Percentiles rank a stretch among this genome's conserved stretches.
phyloP scores from a whole-genome alignment of 1,140 invertebrate species.

The Grapholita molesta region DNA sequence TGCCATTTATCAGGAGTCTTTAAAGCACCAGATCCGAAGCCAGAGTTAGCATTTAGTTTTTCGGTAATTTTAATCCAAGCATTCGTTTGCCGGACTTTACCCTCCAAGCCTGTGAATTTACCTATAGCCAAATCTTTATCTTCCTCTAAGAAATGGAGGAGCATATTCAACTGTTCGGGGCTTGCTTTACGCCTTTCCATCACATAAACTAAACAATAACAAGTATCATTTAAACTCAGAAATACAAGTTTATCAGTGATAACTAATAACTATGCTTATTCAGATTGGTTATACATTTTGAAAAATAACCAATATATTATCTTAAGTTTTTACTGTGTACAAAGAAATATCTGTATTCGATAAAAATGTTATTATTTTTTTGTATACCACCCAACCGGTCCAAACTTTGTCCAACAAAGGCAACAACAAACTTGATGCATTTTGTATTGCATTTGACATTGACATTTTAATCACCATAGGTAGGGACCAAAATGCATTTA shows the following conservation, averaged over 20 bases:
- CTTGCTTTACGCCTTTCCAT: slow-evolving; percentile 55
- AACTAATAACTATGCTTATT: background rate
- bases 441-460: background rate
- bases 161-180: slow-evolving; percentile 49
- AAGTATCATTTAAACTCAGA: background rate
- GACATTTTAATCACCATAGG: too few species aligned
- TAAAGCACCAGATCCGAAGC: slow-evolving; percentile 48
- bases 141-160: slow-evolving; percentile 47
- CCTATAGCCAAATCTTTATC: slow-evolving; percentile 50
- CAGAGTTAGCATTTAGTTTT: slow-evolving; percentile 48
- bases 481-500: background rate
- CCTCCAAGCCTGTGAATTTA: slow-evolving; percentile 44
- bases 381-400: background rate
- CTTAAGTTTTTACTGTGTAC: too few species aligned
- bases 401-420: too few species aligned
- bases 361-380: too few species aligned
- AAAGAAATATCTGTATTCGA: too few species aligned
- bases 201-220: slow-evolving; percentile 17
- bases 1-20: slow-evolving; percentile 57
- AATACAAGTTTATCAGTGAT: background rate
- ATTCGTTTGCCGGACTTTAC: slow-evolving; percentile 44
- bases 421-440: background rate
- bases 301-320: too few species aligned
- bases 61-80: slow-evolving; percentile 53
- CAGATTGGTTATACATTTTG: too few species aligned